Evolutionary conservation across 2,888 invertebrate genomes (phyloP).

Genomic region (Noctua comes): DNA sequence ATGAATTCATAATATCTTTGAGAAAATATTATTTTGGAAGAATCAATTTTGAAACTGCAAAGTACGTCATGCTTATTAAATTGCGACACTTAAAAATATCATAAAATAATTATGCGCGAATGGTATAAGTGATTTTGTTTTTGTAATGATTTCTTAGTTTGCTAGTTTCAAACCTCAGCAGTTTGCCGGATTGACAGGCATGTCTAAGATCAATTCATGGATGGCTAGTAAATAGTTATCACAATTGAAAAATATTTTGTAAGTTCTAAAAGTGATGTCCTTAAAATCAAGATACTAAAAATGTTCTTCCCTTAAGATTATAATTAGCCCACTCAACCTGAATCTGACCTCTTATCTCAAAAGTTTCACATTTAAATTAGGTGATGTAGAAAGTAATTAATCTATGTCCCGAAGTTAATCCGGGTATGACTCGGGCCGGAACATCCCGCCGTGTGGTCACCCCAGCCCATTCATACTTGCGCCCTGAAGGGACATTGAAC

Average conservation of each 20-base stretch:
- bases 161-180: background rate
- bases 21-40: slow-evolving; percentile 8
- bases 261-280: background rate
- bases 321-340: slow-evolving; percentile 47
- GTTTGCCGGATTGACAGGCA: background rate
- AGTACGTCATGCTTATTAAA: background rate
- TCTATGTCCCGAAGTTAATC: slow-evolving; percentile 70
- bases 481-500: slow-evolving; percentile 59
- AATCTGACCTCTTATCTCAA: slow-evolving; percentile 50
- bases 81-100: background rate
- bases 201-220: background rate
- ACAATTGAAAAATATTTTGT: background rate
- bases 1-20: slow-evolving; percentile 14
- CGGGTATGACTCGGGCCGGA: slow-evolving; percentile 62
- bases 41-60: slow-evolving; percentile 10
- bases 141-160: background rate
- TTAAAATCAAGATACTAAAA: background rate
- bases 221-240: background rate
- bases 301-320: background rate
- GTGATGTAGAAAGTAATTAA: slow-evolving; percentile 67
- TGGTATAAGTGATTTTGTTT: background rate
- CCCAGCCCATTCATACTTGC: slow-evolving; percentile 65
- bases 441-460: slow-evolving; percentile 62
- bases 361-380: slow-evolving; percentile 63
- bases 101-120: background rate